Evolutionary conservation across 2,888 invertebrate species (phyloP), one percentile per base, ranked within the genome.

Genomic region (Theristus sp.): DNA sequence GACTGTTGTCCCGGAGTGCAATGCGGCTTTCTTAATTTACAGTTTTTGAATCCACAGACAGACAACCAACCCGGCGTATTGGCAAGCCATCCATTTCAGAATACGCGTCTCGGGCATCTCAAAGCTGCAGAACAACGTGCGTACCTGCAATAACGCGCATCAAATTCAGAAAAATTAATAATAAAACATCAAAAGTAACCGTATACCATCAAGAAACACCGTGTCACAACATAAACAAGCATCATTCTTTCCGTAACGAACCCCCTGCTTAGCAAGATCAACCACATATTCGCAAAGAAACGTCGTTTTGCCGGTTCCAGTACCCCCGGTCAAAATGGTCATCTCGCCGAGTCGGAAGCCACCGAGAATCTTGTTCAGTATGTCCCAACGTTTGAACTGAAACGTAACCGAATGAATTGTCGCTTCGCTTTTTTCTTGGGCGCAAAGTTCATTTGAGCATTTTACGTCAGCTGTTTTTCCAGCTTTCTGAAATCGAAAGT

Each of bases 21-120:
- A n/a, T n/a, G n/a, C n/a, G n/a, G n/a, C n/a, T n/a, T n/a, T n/a
- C n/a, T n/a, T n/a, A n/a, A n/a, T n/a, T n/a, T n/a, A n/a, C n/a
- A n/a, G n/a, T n/a, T n/a, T n/a, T n/a, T n/a, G n/a, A n/a, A n/a
- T n/a, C n/a, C n/a, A n/a, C n/a, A n/a, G n/a, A n/a, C n/a, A n/a
- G n/a, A n/a, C 30, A 17, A 57, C 57, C 25, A 27, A 71, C 71
- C 66, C 70, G n/a, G 71, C 67, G 59, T 65, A 72, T 58, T 71
- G 71, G 29, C 70, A 67, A n/a, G 72, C 62, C 71, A 71, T 71
- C 70, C 71, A 71, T 31, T 70, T 68, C 17, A 71, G 66, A 57
- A 71, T 68, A 58, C 69, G 69, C 56, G 69, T 69, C 38, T 71
- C 71, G 1, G 70, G 66, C 70, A 71, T 72, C 58, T 71, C 71